phyloP scores from a whole-genome alignment of 2,888 invertebrate species.

The Tiliacea aurago region DNA sequence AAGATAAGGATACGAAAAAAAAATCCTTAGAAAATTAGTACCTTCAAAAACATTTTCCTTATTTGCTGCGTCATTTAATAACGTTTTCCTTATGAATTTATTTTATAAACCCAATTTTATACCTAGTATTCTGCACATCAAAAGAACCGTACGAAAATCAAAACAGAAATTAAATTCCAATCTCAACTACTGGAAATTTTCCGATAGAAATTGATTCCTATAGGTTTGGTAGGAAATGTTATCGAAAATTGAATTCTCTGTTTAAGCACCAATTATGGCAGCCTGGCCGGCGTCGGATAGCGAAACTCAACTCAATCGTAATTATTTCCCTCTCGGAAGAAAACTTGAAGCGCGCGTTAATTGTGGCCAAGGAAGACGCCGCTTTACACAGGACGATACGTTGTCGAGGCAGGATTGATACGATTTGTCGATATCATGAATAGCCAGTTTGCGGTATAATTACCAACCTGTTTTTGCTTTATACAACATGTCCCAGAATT shows the following conservation, averaged over 20 bases:
- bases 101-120: constrained; percentile 30
- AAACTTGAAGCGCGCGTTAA: constrained; percentile 83
- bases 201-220: constrained; percentile 52
- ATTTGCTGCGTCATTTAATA: constrained; percentile 29
- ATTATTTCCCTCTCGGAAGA: constrained; percentile 85
- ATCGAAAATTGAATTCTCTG: constrained; percentile 78
- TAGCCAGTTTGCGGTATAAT: no score
- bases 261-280: constrained; percentile 85
- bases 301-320: constrained; percentile 85
- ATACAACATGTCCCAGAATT: no score
- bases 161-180: constrained; percentile 31
- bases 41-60: constrained; percentile 38
- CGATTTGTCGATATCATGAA: constrained; percentile 16
- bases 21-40: constrained; percentile 19
- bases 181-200: constrained; percentile 39
- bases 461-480: not conserved
- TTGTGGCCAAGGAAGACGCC: constrained; percentile 72
- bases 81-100: constrained; percentile 22
- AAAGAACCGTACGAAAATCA: constrained; percentile 22
- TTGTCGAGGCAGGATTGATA: constrained; percentile 41
- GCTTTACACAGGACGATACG: constrained; percentile 52
- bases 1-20: not conserved
- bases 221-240: constrained; percentile 53
- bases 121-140: constrained; percentile 25
- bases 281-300: constrained; percentile 77